Evolutionary conservation across 2,113 vertebrate genomes (phyloP).

Genomic region (Lipophrys pholis): DNA sequence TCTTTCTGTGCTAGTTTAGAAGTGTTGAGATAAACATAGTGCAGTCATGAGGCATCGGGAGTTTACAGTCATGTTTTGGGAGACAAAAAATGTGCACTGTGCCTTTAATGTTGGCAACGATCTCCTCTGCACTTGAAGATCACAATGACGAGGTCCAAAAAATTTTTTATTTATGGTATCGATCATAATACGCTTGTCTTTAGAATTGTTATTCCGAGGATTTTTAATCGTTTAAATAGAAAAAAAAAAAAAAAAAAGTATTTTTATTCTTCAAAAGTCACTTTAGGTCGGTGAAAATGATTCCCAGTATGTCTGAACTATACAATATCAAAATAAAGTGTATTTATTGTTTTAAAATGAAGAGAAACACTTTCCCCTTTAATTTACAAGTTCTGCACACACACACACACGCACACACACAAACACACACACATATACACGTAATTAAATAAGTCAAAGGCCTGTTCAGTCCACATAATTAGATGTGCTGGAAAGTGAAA

Average conservation of each 20-base stretch:
- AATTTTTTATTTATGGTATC: neutral
- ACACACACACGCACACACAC: neutral
- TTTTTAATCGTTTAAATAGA: constrained; percentile 12
- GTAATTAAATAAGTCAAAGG: constrained; percentile 42
- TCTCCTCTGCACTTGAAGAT: neutral
- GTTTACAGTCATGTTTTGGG: constrained; percentile 11
- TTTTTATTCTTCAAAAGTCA: constrained; percentile 8
- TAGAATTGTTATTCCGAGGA: neutral
- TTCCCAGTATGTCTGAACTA: neutral
- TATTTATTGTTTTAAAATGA: neutral
- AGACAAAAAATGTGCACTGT: neutral
- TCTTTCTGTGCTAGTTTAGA: constrained; percentile 19
- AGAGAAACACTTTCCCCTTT: neutral
- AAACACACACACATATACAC: constrained; percentile 16
- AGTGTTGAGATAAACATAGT: constrained; percentile 9
- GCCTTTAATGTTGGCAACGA: constrained; percentile 6
- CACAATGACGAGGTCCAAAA: constrained; percentile 1
- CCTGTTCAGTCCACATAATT: constrained; percentile 24
- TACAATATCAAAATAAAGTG: neutral
- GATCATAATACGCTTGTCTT: neutral
- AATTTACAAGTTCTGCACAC: neutral
- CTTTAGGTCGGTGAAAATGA: neutral
- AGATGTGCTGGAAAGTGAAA: constrained; percentile 27
- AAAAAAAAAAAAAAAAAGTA: neutral
- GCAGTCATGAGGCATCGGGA: constrained; percentile 19